phyloP scores from a whole-genome alignment of 2,113 vertebrate genomes.

The Melanostigma gelatinosum region DNA sequence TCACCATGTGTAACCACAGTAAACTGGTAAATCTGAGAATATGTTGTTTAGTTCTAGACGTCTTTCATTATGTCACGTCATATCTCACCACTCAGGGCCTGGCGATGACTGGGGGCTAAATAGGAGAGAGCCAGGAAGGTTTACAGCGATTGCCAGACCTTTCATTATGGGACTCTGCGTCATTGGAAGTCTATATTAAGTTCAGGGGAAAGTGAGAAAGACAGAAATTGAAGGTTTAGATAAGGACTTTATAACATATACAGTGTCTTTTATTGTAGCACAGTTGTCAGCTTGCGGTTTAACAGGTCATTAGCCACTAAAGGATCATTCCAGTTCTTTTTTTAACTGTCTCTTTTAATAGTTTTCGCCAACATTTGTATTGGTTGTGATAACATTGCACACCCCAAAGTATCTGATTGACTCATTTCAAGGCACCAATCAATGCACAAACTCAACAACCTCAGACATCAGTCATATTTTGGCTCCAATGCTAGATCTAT shows the following conservation, averaged over 20 bases:
- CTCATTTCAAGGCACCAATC: background rate
- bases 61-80: conserved; percentile 47
- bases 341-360: background rate
- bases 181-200: conserved; percentile 32
- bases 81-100: conserved; percentile 2
- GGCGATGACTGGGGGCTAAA: conserved; percentile 14
- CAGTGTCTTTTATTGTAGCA: background rate
- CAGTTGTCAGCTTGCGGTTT: background rate
- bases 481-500: background rate
- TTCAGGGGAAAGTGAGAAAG: conserved; percentile 12
- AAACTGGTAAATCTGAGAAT: conserved; percentile 23
- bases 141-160: conserved; percentile 32
- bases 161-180: conserved; percentile 42
- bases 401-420: background rate
- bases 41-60: conserved; percentile 50
- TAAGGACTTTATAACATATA: background rate
- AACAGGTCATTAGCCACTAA: background rate
- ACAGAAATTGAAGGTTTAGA: conserved; percentile 14
- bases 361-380: background rate
- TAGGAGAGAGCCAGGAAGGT: conserved; percentile 17
- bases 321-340: too few species aligned
- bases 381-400: background rate
- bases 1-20: conserved; percentile 21
- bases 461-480: background rate
- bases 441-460: background rate